Base-by-base conservation (phyloP, 1,140 invertebrate genomes). In the Drosophila sp. region DNA sequence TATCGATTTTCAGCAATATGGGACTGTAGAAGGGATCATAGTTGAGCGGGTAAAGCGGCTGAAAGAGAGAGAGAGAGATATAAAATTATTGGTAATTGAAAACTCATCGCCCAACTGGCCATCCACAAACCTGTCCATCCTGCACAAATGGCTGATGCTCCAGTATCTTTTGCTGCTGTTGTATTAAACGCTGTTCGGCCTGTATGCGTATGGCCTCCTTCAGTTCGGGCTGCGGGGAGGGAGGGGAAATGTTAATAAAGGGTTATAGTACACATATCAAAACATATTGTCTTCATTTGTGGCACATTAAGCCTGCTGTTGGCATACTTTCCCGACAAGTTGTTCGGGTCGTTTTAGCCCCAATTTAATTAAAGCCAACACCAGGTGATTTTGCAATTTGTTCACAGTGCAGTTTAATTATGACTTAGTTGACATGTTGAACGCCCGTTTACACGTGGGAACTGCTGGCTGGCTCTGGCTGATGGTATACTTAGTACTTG, bases 11-110 rank as follows among this genome's bases (percentile, higher is more conserved):
- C 3, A 94, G 93, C 23, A 97, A 82, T 47, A 97, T 95, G 4
- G 95, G 94, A n/a, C 95, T 95, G 89, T 97, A 97, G 92, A 96
- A 97, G 11, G 95, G 93, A 80, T 97, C 96, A 70, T 92, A 92
- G 64, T 90, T 91, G 23, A 91, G 87, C 57, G 91, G 91, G 63
- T 91, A 91, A 4, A 92, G 67, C n/a, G 91, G 91, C 91, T 92
- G 35, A 2, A 69, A 64, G 44, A 5, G 54, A 47, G 7, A 27
- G 23, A 55, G 1, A 38, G 29, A 57, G 8, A 64, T 70, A 56
- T 8, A 2, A 27, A 61, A 38, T 80, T 76, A 76, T 69, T 65
- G 17, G 50, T 7, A 66, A 62, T 3, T 68, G 38, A 57, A 10
- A 29, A 41, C 23, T 10, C 32, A 23, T 71, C n/a, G 11, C 4